Percentiles rank a stretch among this genome's conserved stretches.
Conservation (phyloP, 2,113 vertebrate genomes). For the Columba janthina region DNA sequence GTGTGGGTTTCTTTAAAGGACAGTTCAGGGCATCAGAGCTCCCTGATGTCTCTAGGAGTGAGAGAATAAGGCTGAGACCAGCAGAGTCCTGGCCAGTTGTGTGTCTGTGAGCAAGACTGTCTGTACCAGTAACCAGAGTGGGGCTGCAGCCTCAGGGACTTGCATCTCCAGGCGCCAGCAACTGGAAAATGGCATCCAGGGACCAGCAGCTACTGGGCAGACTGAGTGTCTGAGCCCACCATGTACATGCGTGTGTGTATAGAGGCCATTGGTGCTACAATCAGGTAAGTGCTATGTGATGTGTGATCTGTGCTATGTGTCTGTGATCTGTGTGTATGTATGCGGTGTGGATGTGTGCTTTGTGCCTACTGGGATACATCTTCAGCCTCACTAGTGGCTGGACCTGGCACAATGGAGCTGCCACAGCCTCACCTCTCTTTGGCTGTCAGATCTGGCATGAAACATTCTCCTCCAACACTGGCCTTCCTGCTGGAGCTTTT, state of each 20-base stretch:
- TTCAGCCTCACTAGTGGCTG: not conserved
- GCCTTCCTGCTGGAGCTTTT: not conserved
- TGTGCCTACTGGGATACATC: not conserved
- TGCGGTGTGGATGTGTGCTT: rapidly evolving
- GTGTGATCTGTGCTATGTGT: no score
- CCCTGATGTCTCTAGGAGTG: no score
- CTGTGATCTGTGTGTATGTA: not conserved
- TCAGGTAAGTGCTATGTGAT: not conserved
- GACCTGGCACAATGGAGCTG: not conserved
- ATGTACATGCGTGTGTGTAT: rapidly evolving
- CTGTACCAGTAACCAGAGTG: not conserved
- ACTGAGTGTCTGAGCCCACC: not conserved
- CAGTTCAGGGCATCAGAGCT: not conserved
- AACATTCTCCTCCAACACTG: not conserved
- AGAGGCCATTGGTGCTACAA: no score
- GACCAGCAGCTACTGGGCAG: no score
- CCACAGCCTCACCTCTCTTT: not conserved
- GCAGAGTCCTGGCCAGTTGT: not conserved
- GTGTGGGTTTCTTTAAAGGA: not conserved
- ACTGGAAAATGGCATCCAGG: not conserved
- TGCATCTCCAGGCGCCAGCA: not conserved
- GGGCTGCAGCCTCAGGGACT: no score
- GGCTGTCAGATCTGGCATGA: not conserved
- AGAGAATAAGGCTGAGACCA: not conserved
- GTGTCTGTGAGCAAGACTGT: not conserved